Evolutionary conservation across 2,888 invertebrate genomes (phyloP).

Genomic region (Cephus pulcher): DNA sequence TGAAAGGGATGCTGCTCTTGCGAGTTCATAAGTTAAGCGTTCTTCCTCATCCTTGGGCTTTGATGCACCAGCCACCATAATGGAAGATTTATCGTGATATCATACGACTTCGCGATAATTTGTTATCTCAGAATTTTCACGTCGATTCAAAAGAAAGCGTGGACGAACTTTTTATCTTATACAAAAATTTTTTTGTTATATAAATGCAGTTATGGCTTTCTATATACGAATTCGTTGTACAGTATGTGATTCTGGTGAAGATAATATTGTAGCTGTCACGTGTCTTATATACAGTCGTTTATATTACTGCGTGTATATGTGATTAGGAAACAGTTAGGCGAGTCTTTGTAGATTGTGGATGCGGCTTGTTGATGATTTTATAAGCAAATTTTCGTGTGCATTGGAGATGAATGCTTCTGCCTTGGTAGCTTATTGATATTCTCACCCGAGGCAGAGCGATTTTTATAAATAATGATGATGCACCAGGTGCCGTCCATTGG

Average conservation of each 20-base stretch:
- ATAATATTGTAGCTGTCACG: neutral
- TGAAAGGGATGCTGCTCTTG: conserved; percentile 5
- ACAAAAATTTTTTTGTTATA: neutral
- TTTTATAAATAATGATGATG: conserved; percentile 25
- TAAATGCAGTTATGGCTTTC: neutral
- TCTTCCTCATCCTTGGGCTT: conserved; percentile 29
- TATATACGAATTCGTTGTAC: neutral
- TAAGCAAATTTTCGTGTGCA: conserved; percentile 2
- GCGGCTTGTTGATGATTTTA: neutral
- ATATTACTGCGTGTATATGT: neutral
- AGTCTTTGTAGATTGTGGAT: neutral
- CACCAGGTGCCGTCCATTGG: conserved; percentile 22
- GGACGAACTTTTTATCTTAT: neutral
- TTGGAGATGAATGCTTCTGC: conserved; percentile 8
- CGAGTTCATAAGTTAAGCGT: conserved; percentile 47
- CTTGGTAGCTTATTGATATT: conserved; percentile 25
- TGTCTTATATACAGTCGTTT: neutral
- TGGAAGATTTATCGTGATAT: conserved; percentile 49
- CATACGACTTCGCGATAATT: conserved; percentile 12
- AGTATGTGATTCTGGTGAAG: neutral
- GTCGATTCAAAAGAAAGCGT: neutral
- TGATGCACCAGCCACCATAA: conserved; percentile 37
- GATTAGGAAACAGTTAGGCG: neutral
- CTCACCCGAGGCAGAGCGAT: conserved; percentile 22
- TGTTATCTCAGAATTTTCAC: neutral